phyloP scores from a whole-genome alignment of 2,113 vertebrate genomes.

The Mandrillus leucophaeus region DNA sequence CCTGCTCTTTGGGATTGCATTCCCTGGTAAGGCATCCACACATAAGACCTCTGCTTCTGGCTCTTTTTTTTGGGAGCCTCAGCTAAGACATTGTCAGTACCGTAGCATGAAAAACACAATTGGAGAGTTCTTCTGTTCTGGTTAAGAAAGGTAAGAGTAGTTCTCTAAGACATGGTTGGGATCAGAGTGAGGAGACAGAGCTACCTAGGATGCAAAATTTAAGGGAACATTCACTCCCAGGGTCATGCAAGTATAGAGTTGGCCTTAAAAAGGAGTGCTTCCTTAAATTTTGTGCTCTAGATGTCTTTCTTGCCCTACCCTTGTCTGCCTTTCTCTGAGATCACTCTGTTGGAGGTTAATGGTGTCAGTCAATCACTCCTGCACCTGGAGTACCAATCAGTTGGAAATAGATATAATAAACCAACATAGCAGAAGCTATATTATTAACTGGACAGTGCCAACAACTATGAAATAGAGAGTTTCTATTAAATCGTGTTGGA shows the following conservation, averaged over 20 bases:
- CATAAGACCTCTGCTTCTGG: not conserved
- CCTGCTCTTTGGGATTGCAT: not conserved
- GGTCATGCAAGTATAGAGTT: not conserved
- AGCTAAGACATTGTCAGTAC: not conserved
- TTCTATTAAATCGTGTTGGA: not conserved
- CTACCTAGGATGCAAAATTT: not conserved
- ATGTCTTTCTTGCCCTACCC: not conserved
- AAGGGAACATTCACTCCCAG: not conserved
- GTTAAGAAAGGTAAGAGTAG: not conserved
- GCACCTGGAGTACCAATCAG: not conserved
- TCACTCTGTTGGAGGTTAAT: not conserved
- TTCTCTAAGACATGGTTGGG: not conserved
- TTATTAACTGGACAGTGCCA: not conserved
- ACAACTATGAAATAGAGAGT: not conserved
- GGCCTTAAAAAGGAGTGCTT: not conserved
- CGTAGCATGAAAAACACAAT: not conserved
- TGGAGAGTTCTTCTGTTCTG: not conserved
- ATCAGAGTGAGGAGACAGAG: not conserved
- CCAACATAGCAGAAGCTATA: not conserved
- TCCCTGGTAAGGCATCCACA: not conserved
- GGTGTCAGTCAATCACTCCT: not conserved
- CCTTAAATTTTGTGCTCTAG: not conserved
- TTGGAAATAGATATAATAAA: not conserved
- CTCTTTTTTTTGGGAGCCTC: not conserved
- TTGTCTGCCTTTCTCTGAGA: not conserved